Conservation (phyloP, 92 coral and sea anemone species). For the Umimayanthus chanpuru region DNA sequence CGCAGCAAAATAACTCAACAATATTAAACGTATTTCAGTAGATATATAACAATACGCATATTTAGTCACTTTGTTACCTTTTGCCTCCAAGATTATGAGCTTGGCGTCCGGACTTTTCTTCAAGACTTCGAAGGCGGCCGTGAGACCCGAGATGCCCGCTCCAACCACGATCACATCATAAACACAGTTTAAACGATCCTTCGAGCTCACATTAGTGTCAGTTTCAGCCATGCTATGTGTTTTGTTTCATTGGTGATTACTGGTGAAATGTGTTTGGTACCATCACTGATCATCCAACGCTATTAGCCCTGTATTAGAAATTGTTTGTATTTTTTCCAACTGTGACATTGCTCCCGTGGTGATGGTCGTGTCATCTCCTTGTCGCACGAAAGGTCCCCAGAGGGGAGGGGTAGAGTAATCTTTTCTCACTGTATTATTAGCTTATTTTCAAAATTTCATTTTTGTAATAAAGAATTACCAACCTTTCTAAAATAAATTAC, state of each 20-base stretch:
- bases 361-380: background rate
- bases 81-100: conserved; percentile 85
- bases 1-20: background rate
- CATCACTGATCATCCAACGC: background rate
- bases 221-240: conserved; percentile 6
- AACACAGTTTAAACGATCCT: background rate
- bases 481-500: background rate
- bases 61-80: conserved; percentile 58
- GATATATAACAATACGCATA: background rate
- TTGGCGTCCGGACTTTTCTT: conserved; percentile 62
- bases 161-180: conserved; percentile 88
- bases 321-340: no score
- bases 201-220: background rate
- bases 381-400: background rate
- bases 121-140: conserved; percentile 82
- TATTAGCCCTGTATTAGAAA: no score
- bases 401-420: background rate
- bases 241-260: background rate
- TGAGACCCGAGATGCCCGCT: conserved; percentile 91
- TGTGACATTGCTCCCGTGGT: no score
- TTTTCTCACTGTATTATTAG: no score
- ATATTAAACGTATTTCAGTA: background rate
- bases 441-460: background rate
- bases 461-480: background rate
- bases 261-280: background rate